A percentile compares a stretch with the other conserved stretches of the same genome.
Conservation (phyloP, 2,888 invertebrate genomes). For the Mesopsocus fuscifrons region DNA sequence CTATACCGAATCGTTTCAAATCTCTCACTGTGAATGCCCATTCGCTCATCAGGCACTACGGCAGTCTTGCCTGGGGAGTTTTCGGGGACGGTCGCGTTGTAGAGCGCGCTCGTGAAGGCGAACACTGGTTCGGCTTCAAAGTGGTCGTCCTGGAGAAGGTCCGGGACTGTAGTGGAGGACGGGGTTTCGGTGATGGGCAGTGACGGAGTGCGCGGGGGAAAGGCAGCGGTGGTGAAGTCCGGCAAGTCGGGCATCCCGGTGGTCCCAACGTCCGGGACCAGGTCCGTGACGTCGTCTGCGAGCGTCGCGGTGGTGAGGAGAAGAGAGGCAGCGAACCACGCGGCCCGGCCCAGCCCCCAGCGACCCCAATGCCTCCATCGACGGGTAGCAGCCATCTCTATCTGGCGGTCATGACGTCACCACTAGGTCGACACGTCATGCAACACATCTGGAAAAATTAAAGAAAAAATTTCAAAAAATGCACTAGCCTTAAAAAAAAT, state of each 20-base stretch:
- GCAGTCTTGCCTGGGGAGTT: conserved; percentile 75
- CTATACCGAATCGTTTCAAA: conserved; percentile 53
- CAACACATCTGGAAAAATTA: background rate
- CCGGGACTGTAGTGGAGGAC: background rate
- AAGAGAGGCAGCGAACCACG: conserved; percentile 1
- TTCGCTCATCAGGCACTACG: conserved; percentile 48
- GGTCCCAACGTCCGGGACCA: background rate
- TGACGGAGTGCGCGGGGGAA: background rate
- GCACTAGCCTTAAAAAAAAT: background rate
- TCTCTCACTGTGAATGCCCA: conserved; percentile 47
- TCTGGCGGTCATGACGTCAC: background rate
- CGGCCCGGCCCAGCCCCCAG: background rate
- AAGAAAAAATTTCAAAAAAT: background rate
- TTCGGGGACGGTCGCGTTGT: conserved; percentile 83
- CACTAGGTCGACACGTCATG: background rate
- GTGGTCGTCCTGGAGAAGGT: conserved; percentile 3
- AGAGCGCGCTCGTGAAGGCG: conserved; percentile 49
- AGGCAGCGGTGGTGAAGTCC: background rate
- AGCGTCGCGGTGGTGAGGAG: conserved; percentile 7
- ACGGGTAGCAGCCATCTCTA: background rate
- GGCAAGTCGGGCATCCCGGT: conserved; percentile 1
- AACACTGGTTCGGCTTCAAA: conserved; percentile 25
- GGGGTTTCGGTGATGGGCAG: background rate
- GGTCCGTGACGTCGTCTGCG: background rate
- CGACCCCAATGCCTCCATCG: conserved; percentile 1